These are phyloP conservation scores for Sorex maritimensis DNA, from an alignment of 2,797 vertebrate genomes.

Conservation along the genomic window DNA sequence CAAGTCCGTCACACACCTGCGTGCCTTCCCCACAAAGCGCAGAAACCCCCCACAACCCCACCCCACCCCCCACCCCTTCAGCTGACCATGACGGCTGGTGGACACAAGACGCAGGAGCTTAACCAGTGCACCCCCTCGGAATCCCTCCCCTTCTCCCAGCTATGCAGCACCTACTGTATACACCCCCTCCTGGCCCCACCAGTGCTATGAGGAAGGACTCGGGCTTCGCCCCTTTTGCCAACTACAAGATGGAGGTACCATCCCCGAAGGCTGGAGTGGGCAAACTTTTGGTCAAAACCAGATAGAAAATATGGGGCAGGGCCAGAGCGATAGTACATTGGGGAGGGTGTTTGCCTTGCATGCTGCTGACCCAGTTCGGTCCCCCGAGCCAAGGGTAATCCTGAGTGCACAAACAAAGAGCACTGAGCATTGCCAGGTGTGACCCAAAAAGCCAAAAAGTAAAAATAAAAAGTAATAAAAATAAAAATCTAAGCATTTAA, in stretches of 20 bases:
- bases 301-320: not conserved
- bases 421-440: no score
- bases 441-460: no score
- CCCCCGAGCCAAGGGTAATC: no score
- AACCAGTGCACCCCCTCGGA: no score
- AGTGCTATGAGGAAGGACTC: accelerated
- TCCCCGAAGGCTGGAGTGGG: not conserved
- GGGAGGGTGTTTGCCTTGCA: no score
- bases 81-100: accelerated
- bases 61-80: no score
- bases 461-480: no score
- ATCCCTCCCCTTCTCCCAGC: no score
- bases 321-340: no score
- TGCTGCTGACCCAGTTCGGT: no score
- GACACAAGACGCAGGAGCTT: not conserved
- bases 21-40: not conserved
- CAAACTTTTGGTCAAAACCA: not conserved
- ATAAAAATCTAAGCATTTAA: no score
- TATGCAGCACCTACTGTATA: accelerated
- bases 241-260: not conserved
- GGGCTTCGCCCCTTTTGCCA: not conserved
- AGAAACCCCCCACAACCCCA: not conserved
- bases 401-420: no score
- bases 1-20: not conserved
- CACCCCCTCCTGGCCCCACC: not conserved